phyloP scores from a whole-genome alignment of 2,113 vertebrate genomes.

The Struthidea cinerea region DNA sequence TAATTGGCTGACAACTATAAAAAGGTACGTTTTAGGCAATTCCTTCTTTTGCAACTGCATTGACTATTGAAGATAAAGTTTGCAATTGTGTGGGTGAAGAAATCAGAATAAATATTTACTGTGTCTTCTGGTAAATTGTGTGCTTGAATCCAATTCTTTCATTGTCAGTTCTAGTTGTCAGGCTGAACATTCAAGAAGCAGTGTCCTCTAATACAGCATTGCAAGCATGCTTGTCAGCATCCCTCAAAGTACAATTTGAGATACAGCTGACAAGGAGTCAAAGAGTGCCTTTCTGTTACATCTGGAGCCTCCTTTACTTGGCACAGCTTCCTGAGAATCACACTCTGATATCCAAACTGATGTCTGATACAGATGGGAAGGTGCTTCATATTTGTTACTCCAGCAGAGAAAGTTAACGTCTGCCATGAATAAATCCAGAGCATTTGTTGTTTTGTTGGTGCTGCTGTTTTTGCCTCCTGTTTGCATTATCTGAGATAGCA shows the following conservation, averaged over 20 bases:
- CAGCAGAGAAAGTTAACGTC: not conserved
- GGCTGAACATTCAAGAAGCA: not conserved
- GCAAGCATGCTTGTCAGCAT: not conserved
- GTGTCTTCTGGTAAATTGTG: not conserved
- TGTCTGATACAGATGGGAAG: not conserved
- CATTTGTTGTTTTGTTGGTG: not conserved
- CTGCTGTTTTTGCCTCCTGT: not conserved
- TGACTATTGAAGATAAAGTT: not conserved
- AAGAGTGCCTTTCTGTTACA: not conserved
- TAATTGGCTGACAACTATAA: not conserved
- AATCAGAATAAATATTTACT: not conserved
- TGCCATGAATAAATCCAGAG: not conserved
- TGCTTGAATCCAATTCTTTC: not conserved
- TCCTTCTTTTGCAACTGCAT: not conserved
- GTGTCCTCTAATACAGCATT: not conserved
- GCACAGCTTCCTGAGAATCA: not conserved
- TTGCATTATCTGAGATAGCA: not conserved
- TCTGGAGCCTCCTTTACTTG: not conserved
- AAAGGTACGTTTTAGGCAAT: not conserved
- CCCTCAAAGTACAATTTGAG: not conserved
- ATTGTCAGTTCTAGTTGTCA: not conserved
- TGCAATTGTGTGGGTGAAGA: not conserved
- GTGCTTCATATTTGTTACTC: not conserved
- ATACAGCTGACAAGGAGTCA: not conserved
- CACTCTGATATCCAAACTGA: not conserved